These are phyloP conservation scores for Virgularia gustaviana DNA, from an alignment of 92 coral and sea anemone genomes.

Conservation along the genomic window DNA sequence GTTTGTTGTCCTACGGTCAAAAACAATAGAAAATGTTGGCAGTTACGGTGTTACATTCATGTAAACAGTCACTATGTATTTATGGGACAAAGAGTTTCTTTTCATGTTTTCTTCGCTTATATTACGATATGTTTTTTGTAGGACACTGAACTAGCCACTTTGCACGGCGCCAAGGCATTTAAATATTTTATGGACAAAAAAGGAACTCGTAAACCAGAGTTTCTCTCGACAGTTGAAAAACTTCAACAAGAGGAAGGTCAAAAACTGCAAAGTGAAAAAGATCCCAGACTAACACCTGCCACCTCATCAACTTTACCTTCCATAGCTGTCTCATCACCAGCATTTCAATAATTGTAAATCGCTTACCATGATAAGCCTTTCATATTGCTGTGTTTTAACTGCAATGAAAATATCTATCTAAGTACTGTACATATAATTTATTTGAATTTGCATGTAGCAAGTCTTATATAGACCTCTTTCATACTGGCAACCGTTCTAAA, in stretches of 20 bases:
- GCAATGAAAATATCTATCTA: no score
- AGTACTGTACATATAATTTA: no score
- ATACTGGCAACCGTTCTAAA: no score
- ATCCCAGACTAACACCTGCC: constrained; percentile 40
- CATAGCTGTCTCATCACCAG: neutral
- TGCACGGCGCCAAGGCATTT: constrained; percentile 95
- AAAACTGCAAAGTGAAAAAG: constrained; percentile 38
- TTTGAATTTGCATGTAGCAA: no score
- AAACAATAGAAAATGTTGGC: no score
- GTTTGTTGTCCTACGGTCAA: no score
- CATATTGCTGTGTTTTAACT: no score
- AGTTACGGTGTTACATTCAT: neutral
- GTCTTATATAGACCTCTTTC: no score
- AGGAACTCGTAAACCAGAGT: constrained; percentile 86
- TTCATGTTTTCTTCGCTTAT: neutral
- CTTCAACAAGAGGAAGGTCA: constrained; percentile 60
- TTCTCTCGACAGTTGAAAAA: constrained; percentile 68
- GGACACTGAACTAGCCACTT: constrained; percentile 84
- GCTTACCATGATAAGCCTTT: no score
- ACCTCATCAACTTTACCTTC: constrained; percentile 6
- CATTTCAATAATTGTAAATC: no score
- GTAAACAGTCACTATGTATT: neutral
- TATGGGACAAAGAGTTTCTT: neutral
- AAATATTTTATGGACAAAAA: constrained; percentile 89
- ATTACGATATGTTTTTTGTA: no score